These are phyloP conservation scores for Apocrypta bakeri DNA, from an alignment of 1,140 invertebrate genomes.

Conservation along the genomic window DNA sequence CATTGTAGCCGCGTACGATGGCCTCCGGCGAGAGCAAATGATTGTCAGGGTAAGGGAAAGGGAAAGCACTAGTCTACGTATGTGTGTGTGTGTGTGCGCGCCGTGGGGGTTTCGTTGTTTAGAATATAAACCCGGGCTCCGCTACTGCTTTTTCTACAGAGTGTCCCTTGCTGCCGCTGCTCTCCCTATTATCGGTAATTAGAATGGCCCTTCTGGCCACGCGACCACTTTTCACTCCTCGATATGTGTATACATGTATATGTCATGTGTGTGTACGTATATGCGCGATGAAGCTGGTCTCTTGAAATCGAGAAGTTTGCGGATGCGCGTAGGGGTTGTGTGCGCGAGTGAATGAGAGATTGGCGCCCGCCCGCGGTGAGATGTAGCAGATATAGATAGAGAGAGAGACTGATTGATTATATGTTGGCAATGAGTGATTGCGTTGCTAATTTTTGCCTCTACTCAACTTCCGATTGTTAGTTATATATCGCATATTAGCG, in stretches of 20 bases:
- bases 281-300: neutral
- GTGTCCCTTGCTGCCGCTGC: constrained; percentile 39
- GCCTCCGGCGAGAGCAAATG: constrained; percentile 72
- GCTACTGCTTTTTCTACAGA: neutral
- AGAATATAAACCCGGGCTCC: constrained; percentile 70
- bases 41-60: constrained; percentile 59
- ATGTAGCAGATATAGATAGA: neutral
- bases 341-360: neutral
- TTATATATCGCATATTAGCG: no score
- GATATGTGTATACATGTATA: neutral
- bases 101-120: constrained; percentile 72
- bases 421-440: neutral
- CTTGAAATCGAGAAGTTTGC: neutral
- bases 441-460: neutral
- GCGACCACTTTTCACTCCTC: constrained; percentile 64
- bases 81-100: constrained; percentile 56
- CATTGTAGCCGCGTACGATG: constrained; percentile 66
- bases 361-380: neutral
- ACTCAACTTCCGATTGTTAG: neutral
- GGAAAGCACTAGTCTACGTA: no score
- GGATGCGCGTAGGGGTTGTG: neutral
- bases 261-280: neutral
- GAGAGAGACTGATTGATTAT: constrained; percentile 31
- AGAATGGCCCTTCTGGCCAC: constrained; percentile 71
- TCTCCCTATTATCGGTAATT: constrained; percentile 72